Percentiles rank a stretch among this genome's conserved stretches.
These are phyloP conservation scores for Calliphora vicina DNA, from an alignment of 1,140 invertebrate genomes.

Conservation along the genomic window DNA sequence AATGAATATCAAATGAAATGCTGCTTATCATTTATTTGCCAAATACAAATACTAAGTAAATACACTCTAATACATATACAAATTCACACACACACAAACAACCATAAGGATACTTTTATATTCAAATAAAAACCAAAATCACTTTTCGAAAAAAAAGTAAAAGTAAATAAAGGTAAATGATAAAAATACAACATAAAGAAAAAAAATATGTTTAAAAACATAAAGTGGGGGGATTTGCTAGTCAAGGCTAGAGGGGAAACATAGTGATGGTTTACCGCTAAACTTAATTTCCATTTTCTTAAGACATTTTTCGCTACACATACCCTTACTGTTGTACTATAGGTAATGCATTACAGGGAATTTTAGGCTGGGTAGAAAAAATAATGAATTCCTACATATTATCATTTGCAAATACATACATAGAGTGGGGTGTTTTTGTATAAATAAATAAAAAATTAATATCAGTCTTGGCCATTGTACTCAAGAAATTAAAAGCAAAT, in stretches of 20 bases:
- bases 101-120: too few species aligned
- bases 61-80: too few species aligned
- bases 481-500: too few species aligned
- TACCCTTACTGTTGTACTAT: too few species aligned
- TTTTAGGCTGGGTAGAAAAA: neutral
- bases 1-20: constrained; percentile 63
- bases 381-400: neutral
- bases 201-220: neutral
- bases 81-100: too few species aligned
- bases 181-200: neutral
- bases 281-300: constrained; percentile 16
- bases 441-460: too few species aligned
- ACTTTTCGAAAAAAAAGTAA: constrained; percentile 11
- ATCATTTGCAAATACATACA: neutral
- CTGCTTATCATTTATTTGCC: constrained; percentile 63
- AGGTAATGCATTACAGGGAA: neutral
- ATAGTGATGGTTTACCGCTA: neutral
- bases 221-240: neutral
- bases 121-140: too few species aligned
- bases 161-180: neutral
- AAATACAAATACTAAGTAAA: constrained; percentile 47
- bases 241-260: neutral
- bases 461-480: neutral
- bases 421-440: too few species aligned
- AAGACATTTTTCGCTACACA: neutral